Evolutionary conservation across 2,888 invertebrate genomes (phyloP).

Genomic region (Nematopogon swammerdamellus): DNA sequence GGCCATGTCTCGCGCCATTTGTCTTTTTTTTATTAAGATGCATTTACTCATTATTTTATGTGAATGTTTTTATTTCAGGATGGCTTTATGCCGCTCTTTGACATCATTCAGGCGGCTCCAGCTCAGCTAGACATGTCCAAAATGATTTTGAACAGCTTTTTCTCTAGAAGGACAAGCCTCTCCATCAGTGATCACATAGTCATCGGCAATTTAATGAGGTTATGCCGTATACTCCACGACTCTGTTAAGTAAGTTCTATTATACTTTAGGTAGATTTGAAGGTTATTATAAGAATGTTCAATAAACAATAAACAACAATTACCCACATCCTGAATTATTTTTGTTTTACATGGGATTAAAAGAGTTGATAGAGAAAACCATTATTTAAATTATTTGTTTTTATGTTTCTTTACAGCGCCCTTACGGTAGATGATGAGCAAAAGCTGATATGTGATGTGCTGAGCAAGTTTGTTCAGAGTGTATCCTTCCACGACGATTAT

Average conservation of each 20-base stretch:
- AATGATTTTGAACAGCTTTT: constrained; percentile 66
- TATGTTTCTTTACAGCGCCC: constrained; percentile 58
- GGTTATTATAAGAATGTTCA: too few relatives aligned
- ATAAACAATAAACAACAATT: too few relatives aligned
- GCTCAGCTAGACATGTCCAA: constrained; percentile 83
- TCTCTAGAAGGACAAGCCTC: constrained; percentile 43
- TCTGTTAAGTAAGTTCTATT: constrained; percentile 71
- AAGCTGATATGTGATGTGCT: constrained; percentile 83
- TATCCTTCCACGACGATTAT: constrained; percentile 81
- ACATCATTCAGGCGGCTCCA: constrained; percentile 83
- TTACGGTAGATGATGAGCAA: constrained; percentile 90
- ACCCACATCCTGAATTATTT: too few relatives aligned
- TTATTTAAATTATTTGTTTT: too few relatives aligned
- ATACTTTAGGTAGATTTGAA: too few relatives aligned
- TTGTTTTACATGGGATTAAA: too few relatives aligned
- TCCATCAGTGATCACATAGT: constrained; percentile 79
- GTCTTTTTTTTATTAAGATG: constrained; percentile 3
- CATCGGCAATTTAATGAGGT: constrained; percentile 82
- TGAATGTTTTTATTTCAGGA: constrained; percentile 61
- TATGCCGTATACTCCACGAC: constrained; percentile 89
- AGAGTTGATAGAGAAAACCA: too few relatives aligned
- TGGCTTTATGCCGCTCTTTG: constrained; percentile 85
- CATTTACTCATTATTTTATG: too few relatives aligned
- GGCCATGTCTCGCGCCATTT: neutral
- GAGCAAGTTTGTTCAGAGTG: constrained; percentile 73